phyloP scores from a whole-genome alignment of 2,113 vertebrate genomes.

The Larimichthys crocea region DNA sequence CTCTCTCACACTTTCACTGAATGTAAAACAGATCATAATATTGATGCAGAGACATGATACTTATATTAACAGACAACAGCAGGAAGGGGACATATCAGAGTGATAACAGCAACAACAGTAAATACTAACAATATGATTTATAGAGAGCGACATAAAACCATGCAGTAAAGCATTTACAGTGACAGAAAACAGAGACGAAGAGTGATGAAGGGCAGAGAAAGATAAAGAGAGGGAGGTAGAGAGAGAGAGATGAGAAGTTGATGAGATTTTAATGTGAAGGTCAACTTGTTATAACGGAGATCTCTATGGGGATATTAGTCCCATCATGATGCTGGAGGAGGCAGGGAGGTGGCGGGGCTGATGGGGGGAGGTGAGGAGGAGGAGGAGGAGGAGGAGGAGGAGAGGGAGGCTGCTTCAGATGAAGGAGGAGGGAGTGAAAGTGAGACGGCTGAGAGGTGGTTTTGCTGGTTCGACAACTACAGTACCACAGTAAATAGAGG shows the following conservation, averaged over 20 bases:
- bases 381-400: slow-evolving; percentile 36
- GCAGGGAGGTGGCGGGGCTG: not conserved
- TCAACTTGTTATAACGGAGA: slow-evolving; percentile 81
- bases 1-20: not conserved
- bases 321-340: slow-evolving; percentile 61
- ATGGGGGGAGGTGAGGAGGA: not conserved
- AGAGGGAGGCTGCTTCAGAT: slow-evolving; percentile 21
- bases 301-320: slow-evolving; percentile 75
- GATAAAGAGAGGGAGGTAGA: slow-evolving; percentile 57
- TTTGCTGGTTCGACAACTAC: slow-evolving; percentile 80
- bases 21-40: slow-evolving; percentile 19
- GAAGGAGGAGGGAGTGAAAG: slow-evolving; percentile 46
- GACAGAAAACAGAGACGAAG: slow-evolving; percentile 48
- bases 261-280: slow-evolving; percentile 85
- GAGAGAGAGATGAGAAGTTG: slow-evolving; percentile 62
- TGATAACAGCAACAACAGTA: slow-evolving; percentile 18
- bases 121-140: slow-evolving; percentile 41
- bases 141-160: slow-evolving; percentile 31
- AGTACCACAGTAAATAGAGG: slow-evolving; percentile 65
- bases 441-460: slow-evolving; percentile 56
- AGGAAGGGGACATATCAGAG: slow-evolving; percentile 1
- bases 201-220: slow-evolving; percentile 62
- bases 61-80: slow-evolving; percentile 9
- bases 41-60: slow-evolving; percentile 16
- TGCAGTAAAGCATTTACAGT: slow-evolving; percentile 44